Percentiles rank a stretch among this genome's conserved stretches.
Conservation (phyloP, 2,797 vertebrate species). For the Scyliorhinus canicula region DNA sequence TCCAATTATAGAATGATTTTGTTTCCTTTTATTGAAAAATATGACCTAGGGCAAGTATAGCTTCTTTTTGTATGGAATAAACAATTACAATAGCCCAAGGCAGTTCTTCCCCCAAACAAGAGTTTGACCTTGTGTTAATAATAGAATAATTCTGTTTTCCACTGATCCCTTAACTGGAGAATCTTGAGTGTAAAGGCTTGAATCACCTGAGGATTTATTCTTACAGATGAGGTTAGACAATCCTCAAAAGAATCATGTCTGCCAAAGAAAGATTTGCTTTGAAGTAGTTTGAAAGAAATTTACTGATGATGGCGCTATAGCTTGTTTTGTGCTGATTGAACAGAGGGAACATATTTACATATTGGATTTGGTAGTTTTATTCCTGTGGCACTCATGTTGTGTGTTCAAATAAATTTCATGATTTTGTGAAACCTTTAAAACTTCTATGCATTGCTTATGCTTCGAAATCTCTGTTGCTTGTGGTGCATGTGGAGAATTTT, state of each 20-base stretch:
- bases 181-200: constrained; percentile 67
- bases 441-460: background rate
- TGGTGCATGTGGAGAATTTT: background rate
- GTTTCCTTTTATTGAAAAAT: constrained; percentile 38
- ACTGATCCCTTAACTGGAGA: constrained; percentile 74
- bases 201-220: constrained; percentile 65
- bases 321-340: constrained; percentile 66
- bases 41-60: constrained; percentile 36
- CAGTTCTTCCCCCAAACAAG: constrained; percentile 54
- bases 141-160: constrained; percentile 62
- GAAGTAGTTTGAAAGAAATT: constrained; percentile 66
- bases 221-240: constrained; percentile 56
- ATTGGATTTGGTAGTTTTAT: constrained; percentile 13
- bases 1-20: constrained; percentile 37
- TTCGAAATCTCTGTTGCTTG: background rate
- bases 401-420: background rate
- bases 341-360: constrained; percentile 4
- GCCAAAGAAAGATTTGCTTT: constrained; percentile 62
- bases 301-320: constrained; percentile 68
- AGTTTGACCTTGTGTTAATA: constrained; percentile 59
- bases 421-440: background rate
- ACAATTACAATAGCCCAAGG: constrained; percentile 71
- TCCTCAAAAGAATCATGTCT: constrained; percentile 69
- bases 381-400: background rate
- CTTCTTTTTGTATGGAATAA: constrained; percentile 65